Percentiles rank a stretch among this genome's conserved stretches.
Conservation (phyloP, 2,113 vertebrate genomes). For the Porphyrio hochstetteri region DNA sequence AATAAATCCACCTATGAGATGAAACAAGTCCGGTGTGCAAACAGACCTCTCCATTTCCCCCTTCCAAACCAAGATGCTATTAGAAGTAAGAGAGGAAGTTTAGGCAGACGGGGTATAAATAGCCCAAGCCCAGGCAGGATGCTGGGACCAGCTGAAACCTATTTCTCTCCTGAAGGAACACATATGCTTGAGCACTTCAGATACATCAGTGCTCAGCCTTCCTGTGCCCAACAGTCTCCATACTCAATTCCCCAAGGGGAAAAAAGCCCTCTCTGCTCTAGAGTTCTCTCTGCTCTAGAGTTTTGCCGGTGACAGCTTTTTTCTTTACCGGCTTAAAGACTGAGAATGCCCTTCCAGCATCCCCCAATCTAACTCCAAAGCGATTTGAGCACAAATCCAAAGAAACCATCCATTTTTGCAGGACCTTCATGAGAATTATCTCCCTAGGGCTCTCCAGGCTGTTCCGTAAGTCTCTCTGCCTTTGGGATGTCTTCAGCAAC, state of each 20-base stretch:
- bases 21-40: neutral
- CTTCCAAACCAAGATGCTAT: slow-evolving; percentile 4
- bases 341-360: neutral
- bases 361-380: neutral
- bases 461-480: neutral
- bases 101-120: slow-evolving; percentile 1
- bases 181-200: neutral
- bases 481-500: neutral
- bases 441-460: neutral
- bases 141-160: neutral
- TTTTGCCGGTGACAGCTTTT: neutral
- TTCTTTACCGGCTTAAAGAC: neutral
- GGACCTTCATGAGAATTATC: neutral
- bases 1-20: slow-evolving; percentile 33
- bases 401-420: neutral
- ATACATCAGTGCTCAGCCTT: neutral
- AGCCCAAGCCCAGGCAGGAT: neutral
- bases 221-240: neutral
- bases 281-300: neutral
- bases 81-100: slow-evolving; percentile 16
- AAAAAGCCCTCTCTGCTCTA: neutral
- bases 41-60: neutral
- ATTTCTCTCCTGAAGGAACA: neutral
- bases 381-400: neutral
- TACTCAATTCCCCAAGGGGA: neutral